A percentile compares a stretch with the other conserved stretches of the same genome.
Conservation (phyloP, 2,113 vertebrate genomes). For the Podarcis muralis region DNA sequence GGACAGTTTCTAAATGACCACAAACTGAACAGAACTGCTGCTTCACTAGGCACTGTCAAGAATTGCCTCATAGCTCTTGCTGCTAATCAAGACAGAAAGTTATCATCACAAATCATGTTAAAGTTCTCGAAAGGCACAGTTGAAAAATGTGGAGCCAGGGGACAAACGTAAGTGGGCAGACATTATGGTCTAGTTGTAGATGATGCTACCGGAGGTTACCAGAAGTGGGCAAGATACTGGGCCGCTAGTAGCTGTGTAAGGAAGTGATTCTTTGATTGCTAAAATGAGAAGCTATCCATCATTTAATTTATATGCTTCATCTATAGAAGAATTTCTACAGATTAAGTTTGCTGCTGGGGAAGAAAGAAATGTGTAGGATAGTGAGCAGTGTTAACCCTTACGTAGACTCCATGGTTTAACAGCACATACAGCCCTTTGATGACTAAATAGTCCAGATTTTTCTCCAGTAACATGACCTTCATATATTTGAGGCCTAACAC, state of each 20-base stretch:
- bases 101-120: not conserved
- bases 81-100: not conserved
- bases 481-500: not conserved
- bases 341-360: not conserved
- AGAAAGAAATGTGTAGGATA: not conserved
- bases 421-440: not conserved
- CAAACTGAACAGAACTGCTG: not conserved
- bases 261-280: not conserved
- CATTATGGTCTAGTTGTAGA: not conserved
- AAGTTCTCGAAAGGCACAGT: not conserved
- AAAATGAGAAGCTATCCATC: not conserved
- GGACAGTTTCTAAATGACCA: not conserved
- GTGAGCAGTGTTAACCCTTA: not conserved
- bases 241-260: not conserved
- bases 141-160: not conserved
- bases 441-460: not conserved
- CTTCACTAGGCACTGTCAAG: not conserved
- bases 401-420: not conserved
- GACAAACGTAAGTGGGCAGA: not conserved
- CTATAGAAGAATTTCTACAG: not conserved
- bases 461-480: not conserved
- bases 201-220: not conserved
- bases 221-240: not conserved
- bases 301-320: not conserved
- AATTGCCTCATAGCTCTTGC: not conserved